Base-by-base conservation (phyloP, 2,113 vertebrate genomes). In the Cnemophilus loriae region DNA sequence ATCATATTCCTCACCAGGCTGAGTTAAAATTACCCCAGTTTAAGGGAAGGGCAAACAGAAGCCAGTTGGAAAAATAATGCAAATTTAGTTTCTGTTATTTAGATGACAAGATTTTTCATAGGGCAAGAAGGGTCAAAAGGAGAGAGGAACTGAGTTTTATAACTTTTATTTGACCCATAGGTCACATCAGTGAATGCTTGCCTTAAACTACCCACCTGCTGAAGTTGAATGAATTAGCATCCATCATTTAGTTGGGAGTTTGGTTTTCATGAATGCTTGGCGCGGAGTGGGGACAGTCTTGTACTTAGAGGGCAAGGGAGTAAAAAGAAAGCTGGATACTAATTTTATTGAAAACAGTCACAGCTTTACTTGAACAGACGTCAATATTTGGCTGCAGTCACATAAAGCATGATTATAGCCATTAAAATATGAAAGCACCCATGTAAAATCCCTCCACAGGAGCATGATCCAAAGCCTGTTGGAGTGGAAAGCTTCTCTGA, bases 401-500 rank as follows among this genome's bases (percentile, higher is more conserved):
- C 87, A 35, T 74, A 95, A 95, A 84, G 73, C 4, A 5, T 46
- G 81, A 97, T 95, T 93, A 95, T 2, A 91, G 77, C 80, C 69
- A 91, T 94, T 94, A 95, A 93, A 92, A 95, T 90, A 94, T 78
- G 69, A 95, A 90, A 95, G 74, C 65, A 53, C 44, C 95, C 65
- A 33, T 83, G 60, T 49, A 77, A 95, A 96, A 95, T 94, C 84
- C 77, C 52, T 95, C 65, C 41, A 44, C 1, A 69, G 61, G 61
- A 82, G 44, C 32, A 75, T 19, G 41, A 92, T 77, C 95, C 93
- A 95, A 95, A 95, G 93, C 82, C 71, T 92, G 46, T 63, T 80
- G 57, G 52, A 91, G 39, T 71, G 24, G 81, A 93, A 95, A 95
- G 55, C 83, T 74, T 88, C 63, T 90, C 79, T 94, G 93, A 90